These are phyloP conservation scores for Pteropus alecto DNA, from an alignment of 2,113 vertebrate species.

Conservation along the genomic window DNA sequence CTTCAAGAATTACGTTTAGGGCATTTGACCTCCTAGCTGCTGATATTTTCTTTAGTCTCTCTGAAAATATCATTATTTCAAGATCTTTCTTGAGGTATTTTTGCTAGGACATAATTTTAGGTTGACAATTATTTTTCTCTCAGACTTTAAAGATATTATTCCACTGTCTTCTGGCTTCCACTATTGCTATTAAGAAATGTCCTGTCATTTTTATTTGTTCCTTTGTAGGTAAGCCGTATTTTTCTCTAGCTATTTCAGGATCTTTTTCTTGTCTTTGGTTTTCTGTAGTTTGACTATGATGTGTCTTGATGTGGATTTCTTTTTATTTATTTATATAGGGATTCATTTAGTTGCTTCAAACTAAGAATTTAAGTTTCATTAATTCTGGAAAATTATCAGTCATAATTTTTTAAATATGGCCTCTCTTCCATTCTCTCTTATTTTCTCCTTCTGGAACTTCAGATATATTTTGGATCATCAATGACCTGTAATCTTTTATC, in stretches of 20 bases:
- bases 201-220: not conserved
- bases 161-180: not conserved
- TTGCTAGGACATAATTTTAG: not conserved
- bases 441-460: not conserved
- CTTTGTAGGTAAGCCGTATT: not conserved
- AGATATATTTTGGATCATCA: not conserved
- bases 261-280: not conserved
- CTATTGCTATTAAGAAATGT: not conserved
- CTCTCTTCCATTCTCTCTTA: not conserved
- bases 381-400: not conserved
- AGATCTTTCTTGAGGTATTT: not conserved
- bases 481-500: not conserved
- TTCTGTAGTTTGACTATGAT: not conserved
- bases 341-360: conserved; percentile 10
- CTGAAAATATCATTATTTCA: not conserved
- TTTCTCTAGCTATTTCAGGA: not conserved
- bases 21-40: not conserved
- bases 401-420: not conserved
- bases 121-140: not conserved
- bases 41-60: not conserved
- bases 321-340: not conserved
- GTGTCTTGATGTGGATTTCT: not conserved
- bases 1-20: not conserved
- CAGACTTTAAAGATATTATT: not conserved
- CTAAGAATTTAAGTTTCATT: not conserved